Conservation (phyloP, 2,113 vertebrate species). For the Dermatemys mawii region DNA sequence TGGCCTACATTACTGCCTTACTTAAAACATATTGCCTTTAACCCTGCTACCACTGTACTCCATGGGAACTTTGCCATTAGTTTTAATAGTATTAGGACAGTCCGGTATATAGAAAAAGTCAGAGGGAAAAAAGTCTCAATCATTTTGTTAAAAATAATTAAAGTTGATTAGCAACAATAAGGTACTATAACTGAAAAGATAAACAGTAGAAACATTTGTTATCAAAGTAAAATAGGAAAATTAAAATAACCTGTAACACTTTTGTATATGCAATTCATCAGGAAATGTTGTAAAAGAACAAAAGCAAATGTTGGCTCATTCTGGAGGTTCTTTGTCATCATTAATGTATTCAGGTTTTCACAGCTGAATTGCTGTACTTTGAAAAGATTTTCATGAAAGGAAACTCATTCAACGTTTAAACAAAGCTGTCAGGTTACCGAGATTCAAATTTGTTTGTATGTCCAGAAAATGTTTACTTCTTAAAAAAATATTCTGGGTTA, state of each 20-base stretch:
- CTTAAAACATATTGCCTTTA: constrained; percentile 18
- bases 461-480: constrained; percentile 70
- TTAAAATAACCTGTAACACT: constrained; percentile 76
- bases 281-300: constrained; percentile 73
- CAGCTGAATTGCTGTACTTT: constrained; percentile 78
- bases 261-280: constrained; percentile 77
- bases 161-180: constrained; percentile 75
- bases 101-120: constrained; percentile 16
- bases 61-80: constrained; percentile 51
- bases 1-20: background rate
- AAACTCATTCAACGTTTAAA: constrained; percentile 76
- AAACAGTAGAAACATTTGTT: constrained; percentile 76
- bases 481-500: constrained; percentile 44
- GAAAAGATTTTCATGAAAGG: constrained; percentile 80
- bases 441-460: constrained; percentile 69
- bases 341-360: constrained; percentile 81
- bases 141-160: constrained; percentile 69
- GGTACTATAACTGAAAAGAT: constrained; percentile 64
- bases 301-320: constrained; percentile 78
- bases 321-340: constrained; percentile 81
- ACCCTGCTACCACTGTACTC: constrained; percentile 30
- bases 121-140: constrained; percentile 54
- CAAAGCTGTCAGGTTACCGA: constrained; percentile 77
- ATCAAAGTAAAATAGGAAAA: constrained; percentile 72
- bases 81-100: constrained; percentile 51